Base-by-base conservation (phyloP, 1,140 invertebrate genomes). In the Lasaia peninsularis region DNA sequence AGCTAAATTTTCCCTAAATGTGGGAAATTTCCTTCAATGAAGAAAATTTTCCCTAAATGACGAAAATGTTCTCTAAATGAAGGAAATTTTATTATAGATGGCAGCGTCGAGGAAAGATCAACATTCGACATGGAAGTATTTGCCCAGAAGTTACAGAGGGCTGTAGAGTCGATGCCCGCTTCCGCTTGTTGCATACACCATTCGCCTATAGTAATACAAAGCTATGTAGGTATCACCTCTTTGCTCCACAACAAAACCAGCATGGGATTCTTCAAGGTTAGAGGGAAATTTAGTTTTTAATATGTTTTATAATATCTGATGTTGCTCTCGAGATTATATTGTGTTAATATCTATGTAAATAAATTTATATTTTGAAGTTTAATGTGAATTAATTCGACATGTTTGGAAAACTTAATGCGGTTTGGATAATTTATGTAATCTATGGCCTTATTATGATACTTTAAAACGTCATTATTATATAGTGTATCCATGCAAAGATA, bases 271-370 rank as follows among this genome's bases (percentile, higher is more conserved):
- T 96, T 95, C 80, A 96, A 96, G 88, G 93, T 96, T 37, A 91
- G 95, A 62, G 95, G 95, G 51, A 95, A 95, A 86, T 92, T 96
- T 69, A 96, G 95, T 77, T 97, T 96, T 80, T 97, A 92, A 69
- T 54, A 33, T n/a, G 54, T 24, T 16, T 11, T 28, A 28, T 28
- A 28, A 18, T 31, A 6, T 24, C 20, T 18, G 44, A 21, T 11
- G 44, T 16, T 18, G 44, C 10, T 14, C 10, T 28, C 24, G 24
- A 28, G 24, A 28, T 28, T 28, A 31, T 18, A 40, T 40, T 12
- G 8, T 40, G 6, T 12, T 3, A 16, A 37, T 37, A 14, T 14
- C 34, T 37, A 37, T 16, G 12, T 37, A 37, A 37, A 37, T 37
- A 14, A 37, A 12, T 34, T 11, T 34, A 8, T 37, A 8, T 12